Base-by-base conservation (phyloP, 2,113 vertebrate genomes). In the Synodontis membranacea region DNA sequence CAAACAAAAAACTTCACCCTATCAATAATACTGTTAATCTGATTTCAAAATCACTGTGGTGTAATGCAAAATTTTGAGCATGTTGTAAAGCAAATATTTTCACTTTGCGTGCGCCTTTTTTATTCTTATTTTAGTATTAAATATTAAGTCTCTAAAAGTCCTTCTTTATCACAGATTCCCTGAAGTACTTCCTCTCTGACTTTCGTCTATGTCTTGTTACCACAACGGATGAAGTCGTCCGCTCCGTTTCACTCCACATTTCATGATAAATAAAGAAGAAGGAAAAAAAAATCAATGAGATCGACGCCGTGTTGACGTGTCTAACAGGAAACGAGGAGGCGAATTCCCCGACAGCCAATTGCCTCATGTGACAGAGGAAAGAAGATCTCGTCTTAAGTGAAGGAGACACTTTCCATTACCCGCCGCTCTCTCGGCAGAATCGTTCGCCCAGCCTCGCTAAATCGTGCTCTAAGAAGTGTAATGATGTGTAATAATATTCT, bases 401-500 rank as follows among this genome's bases (percentile, higher is more conserved):
- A 95, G 93, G 93, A 93, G 95, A 96, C 95, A 95, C 94, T 94
- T 96, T 95, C 95, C 94, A 95, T 96, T 96, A 96, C 94, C 91
- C 92, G 91, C 91, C 90, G 91, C 92, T 93, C 92, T 93, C 91
- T 91, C 89, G 88, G 90, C 93, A 95, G 93, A 95, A 95, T 93
- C 94, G 94, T 95, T 94, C 94, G 93, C 94, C 93, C 94, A 96
- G 94, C 92, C 94, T 94, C 91, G 92, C 91, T 96, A 96, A 96
- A 96, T 95, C 94, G 94, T 93, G 94, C 95, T 96, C 95, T 97
- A 96, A 96, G 94, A 95, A 93, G 94, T 93, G 93, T 95, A 95
- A 96, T 96, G 95, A 95, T 84, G 90, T 95, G 95, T 94, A 95
- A 96, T 97, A 95, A 96, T 96, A 95, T 96, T 93, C 94, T 94